Conservation (phyloP, 2,113 vertebrate species). For the Alectura lathami region DNA sequence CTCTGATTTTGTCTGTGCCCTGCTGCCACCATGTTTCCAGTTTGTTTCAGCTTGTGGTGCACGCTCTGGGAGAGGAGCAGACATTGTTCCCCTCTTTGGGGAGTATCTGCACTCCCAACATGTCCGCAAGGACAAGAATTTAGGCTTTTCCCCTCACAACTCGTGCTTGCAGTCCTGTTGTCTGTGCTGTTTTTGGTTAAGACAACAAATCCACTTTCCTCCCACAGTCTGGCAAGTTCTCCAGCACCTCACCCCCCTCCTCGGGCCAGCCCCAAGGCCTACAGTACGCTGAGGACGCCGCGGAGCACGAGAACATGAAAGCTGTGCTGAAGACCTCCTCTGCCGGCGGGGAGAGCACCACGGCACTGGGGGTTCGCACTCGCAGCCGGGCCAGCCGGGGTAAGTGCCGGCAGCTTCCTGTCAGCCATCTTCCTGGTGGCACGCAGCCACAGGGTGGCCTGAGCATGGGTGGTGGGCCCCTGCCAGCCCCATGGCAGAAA, state of each 20-base stretch:
- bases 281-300: constrained; percentile 85
- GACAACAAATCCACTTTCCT: not conserved
- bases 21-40: not conserved
- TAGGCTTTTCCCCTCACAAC: not conserved
- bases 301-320: constrained; percentile 97
- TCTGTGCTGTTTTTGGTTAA: not conserved
- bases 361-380: constrained; percentile 81
- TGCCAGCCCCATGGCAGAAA: no score
- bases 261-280: constrained; percentile 82
- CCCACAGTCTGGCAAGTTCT: constrained; percentile 90
- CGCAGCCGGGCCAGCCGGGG: constrained; percentile 85
- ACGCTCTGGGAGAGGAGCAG: not conserved
- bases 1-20: not conserved
- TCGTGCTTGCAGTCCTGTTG: rapidly evolving
- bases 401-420: constrained; percentile 27
- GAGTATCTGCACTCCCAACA: not conserved
- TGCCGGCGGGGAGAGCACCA: constrained; percentile 66
- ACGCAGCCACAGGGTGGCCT: rapidly evolving
- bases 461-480: rapidly evolving
- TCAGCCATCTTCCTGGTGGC: rapidly evolving
- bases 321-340: constrained; percentile 87
- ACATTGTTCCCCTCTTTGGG: not conserved
- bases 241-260: constrained; percentile 69
- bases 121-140: not conserved
- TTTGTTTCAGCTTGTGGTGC: not conserved